These are phyloP conservation scores for Hoplostethus atlanticus DNA, from an alignment of 2,797 vertebrate species.

Conservation along the genomic window DNA sequence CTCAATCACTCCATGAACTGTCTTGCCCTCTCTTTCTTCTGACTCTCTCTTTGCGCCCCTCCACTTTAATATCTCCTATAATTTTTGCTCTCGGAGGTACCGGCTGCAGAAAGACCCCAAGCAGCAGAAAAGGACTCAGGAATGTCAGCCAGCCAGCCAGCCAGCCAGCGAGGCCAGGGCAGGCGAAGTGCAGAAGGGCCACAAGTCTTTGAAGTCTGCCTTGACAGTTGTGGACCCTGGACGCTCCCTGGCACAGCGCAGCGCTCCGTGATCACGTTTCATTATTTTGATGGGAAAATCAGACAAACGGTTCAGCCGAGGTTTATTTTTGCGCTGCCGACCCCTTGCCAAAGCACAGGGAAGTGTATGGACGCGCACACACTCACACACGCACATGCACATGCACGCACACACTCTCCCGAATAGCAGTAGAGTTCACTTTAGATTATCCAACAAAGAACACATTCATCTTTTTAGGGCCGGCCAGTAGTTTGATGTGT, in stretches of 20 bases:
- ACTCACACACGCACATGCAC: constrained; percentile 14
- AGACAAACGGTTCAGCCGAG: constrained; percentile 71
- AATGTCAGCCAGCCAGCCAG: constrained; percentile 65
- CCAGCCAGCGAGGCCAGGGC: constrained; percentile 52
- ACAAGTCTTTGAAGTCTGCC: constrained; percentile 72
- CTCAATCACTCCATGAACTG: constrained; percentile 14
- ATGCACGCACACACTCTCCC: constrained; percentile 8
- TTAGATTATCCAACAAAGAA: constrained; percentile 76
- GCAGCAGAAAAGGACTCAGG: constrained; percentile 55
- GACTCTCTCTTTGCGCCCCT: constrained; percentile 11
- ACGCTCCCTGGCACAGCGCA: constrained; percentile 71
- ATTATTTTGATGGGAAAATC: constrained; percentile 83
- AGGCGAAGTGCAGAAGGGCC: constrained; percentile 67
- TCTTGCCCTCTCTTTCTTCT: neutral
- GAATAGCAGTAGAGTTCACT: constrained; percentile 61
- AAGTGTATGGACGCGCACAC: constrained; percentile 11
- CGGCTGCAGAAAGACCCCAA: constrained; percentile 29
- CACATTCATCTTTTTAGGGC: constrained; percentile 68
- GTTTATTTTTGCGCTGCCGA: constrained; percentile 70
- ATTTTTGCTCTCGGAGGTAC: constrained; percentile 46
- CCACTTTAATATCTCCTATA: constrained; percentile 47
- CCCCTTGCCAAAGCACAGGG: constrained; percentile 66
- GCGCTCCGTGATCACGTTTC: constrained; percentile 74
- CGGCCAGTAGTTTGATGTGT: constrained; percentile 61
- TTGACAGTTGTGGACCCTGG: constrained; percentile 75